These are phyloP conservation scores for Eristalis arbustorum DNA, from an alignment of 2,888 invertebrate genomes.

Conservation along the genomic window DNA sequence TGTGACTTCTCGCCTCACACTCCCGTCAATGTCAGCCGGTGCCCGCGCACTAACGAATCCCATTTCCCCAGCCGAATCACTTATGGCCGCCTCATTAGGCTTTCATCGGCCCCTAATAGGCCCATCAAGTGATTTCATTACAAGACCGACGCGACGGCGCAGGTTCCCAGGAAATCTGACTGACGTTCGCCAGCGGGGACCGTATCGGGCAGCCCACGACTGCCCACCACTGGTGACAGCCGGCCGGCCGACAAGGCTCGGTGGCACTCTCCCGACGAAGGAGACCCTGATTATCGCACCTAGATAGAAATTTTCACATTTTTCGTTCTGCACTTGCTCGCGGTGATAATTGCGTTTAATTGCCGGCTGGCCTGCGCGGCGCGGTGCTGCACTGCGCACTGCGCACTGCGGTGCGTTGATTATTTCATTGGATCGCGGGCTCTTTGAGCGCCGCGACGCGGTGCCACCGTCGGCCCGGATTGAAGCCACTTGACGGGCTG, in stretches of 20 bases:
- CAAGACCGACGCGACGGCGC: not conserved
- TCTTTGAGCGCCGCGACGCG: slow-evolving; percentile 50
- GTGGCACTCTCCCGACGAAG: not conserved
- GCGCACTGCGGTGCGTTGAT: slow-evolving; percentile 50
- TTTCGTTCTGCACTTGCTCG: slow-evolving; percentile 67
- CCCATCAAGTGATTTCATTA: slow-evolving; percentile 64
- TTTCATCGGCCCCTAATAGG: slow-evolving; percentile 52
- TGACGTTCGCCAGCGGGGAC: slow-evolving; percentile 58
- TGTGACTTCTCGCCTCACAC: slow-evolving; percentile 37
- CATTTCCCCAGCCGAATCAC: slow-evolving; percentile 44
- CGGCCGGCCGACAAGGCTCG: slow-evolving; percentile 20
- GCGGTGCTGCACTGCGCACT: too few species aligned
- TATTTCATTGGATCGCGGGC: slow-evolving; percentile 61
- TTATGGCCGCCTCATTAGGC: slow-evolving; percentile 55
- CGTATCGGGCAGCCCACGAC: not conserved
- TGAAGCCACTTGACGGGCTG: slow-evolving; percentile 68
- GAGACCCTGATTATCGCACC: slow-evolving; percentile 67
- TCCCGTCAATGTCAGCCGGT: slow-evolving; percentile 46
- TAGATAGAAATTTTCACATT: slow-evolving; percentile 69
- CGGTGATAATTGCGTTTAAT: slow-evolving; percentile 70
- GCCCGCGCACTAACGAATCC: slow-evolving; percentile 36
- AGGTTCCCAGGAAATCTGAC: slow-evolving; percentile 61
- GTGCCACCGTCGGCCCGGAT: slow-evolving; percentile 45
- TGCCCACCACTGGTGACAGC: not conserved
- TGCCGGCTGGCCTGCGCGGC: slow-evolving; percentile 61